Conservation (phyloP, 2,113 vertebrate genomes). For the human (Homo sapiens) region DNA sequence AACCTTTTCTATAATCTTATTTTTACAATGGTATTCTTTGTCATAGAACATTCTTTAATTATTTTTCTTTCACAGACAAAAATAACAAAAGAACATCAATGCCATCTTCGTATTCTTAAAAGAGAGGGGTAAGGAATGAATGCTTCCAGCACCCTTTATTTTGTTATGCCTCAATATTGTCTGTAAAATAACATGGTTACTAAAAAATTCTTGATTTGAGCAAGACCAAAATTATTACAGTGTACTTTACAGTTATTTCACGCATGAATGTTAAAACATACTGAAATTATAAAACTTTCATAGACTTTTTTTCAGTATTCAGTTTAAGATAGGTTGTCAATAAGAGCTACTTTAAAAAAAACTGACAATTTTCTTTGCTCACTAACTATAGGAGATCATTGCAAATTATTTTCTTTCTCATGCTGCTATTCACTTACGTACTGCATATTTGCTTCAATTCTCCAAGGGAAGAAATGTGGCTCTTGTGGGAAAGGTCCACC, state of each 20-base stretch:
- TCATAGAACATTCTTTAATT: background rate
- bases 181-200: background rate
- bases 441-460: constrained; percentile 76
- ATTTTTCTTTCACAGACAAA: constrained; percentile 2
- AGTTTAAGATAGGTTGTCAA: background rate
- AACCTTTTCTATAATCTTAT: background rate
- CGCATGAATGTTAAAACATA: background rate
- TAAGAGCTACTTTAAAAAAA: background rate
- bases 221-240: constrained; percentile 27
- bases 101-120: background rate
- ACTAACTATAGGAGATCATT: constrained; percentile 39
- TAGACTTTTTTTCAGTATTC: background rate
- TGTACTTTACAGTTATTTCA: background rate
- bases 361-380: constrained; percentile 28
- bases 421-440: constrained; percentile 54
- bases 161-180: background rate
- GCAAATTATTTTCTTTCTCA: constrained; percentile 69
- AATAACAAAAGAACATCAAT: background rate
- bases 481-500: constrained; percentile 78
- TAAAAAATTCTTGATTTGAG: constrained; percentile 35
- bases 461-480: constrained; percentile 72
- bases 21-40: constrained; percentile 20
- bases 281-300: constrained; percentile 49
- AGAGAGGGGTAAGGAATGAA: background rate
- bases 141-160: background rate